phyloP scores from a whole-genome alignment of 35 echinoderm and acorn worm species.

The Heliocidaris erythrogramma region DNA sequence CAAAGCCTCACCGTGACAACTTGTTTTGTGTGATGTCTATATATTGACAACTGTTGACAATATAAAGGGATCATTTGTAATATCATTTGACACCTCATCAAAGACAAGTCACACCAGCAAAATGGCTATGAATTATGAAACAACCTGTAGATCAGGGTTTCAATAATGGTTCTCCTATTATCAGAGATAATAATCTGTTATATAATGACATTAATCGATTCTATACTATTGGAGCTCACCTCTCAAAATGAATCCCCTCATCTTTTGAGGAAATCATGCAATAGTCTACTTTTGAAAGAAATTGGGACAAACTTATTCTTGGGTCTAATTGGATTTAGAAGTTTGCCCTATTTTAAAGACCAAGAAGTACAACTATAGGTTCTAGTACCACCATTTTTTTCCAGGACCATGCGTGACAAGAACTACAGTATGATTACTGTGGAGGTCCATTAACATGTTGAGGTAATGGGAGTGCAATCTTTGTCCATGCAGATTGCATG shows the following conservation, averaged over 20 bases:
- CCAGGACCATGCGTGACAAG: not conserved
- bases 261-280: too few species aligned
- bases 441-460: not conserved
- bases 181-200: not conserved
- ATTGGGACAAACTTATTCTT: too few species aligned
- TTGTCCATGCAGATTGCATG: not conserved
- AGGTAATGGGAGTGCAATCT: not conserved
- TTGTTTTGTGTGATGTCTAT: not conserved
- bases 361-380: too few species aligned
- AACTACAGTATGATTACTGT: not conserved
- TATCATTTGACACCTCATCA: not conserved
- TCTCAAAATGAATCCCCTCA: too few species aligned
- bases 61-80: conserved; percentile 10
- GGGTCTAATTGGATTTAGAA: too few species aligned
- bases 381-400: not conserved
- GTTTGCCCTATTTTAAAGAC: too few species aligned
- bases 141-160: not conserved
- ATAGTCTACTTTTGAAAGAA: too few species aligned
- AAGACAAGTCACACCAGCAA: not conserved
- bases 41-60: not conserved
- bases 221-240: too few species aligned
- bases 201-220: not conserved
- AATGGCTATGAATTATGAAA: not conserved
- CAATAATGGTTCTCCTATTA: not conserved
- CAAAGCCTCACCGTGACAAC: not conserved